Conservation (phyloP, 2,113 vertebrate genomes). For the Scomber japonicus region DNA sequence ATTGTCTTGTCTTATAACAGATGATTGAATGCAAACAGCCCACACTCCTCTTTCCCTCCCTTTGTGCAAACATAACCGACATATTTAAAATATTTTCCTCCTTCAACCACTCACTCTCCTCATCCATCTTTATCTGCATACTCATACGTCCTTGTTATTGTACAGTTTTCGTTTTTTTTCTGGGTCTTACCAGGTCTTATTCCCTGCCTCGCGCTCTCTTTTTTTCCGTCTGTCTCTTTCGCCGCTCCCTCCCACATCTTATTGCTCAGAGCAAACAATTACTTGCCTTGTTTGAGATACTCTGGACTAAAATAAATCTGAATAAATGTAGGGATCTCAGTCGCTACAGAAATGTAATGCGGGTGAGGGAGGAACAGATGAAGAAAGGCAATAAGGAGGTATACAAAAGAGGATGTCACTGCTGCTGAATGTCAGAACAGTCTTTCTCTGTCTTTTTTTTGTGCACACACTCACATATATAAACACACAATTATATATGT, state of each 20-base stretch:
- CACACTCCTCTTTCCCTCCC: not conserved
- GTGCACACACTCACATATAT: not conserved
- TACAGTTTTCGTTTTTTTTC: conserved; percentile 29
- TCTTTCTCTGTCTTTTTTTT: not conserved
- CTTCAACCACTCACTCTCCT: not conserved
- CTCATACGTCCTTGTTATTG: conserved; percentile 40
- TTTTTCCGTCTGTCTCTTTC: conserved; percentile 24
- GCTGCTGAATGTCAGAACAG: conserved; percentile 20
- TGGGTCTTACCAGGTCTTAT: conserved; percentile 33
- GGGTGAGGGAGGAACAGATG: conserved; percentile 33
- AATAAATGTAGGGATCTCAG: conserved; percentile 55
- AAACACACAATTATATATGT: conserved; percentile 23
- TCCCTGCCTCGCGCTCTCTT: conserved; percentile 11
- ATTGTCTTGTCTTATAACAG: not conserved
- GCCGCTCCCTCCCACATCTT: conserved; percentile 42
- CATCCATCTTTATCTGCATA: not conserved
- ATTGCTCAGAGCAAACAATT: conserved; percentile 72
- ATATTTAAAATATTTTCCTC: conserved; percentile 21
- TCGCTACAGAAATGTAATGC: conserved; percentile 34
- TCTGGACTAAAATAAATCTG: conserved; percentile 67
- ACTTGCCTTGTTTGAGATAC: conserved; percentile 65
- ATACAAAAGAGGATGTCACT: conserved; percentile 42
- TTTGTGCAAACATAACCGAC: conserved; percentile 11
- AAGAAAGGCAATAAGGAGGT: conserved; percentile 41
- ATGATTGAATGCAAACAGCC: not conserved